phyloP scores from a whole-genome alignment of 30 jellyfish, hydroid and myxozoan genomes.

The Sanderia malayensis region DNA sequence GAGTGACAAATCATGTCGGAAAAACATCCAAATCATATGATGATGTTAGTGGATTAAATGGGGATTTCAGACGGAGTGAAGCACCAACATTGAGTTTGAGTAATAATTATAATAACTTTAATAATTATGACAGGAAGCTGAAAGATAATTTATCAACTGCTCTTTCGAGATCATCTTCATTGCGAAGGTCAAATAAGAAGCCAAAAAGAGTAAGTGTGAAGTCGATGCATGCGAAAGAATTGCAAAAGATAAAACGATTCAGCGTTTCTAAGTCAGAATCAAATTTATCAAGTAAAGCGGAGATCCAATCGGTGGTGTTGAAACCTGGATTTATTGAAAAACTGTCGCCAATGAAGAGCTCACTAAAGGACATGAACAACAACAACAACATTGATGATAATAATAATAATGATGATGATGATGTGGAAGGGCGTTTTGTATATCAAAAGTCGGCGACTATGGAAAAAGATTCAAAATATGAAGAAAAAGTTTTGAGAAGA shows the following conservation, averaged over 20 bases:
- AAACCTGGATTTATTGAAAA: conserved; percentile 45
- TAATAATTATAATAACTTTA: background rate
- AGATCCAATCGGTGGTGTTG: conserved; percentile 39
- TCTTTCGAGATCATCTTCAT: conserved; percentile 10
- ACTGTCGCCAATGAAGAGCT: conserved; percentile 22
- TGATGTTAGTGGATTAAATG: background rate
- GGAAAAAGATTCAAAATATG: background rate
- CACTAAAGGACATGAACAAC: background rate
- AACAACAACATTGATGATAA: background rate
- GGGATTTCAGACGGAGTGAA: no score
- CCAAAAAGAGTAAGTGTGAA: conserved; percentile 31
- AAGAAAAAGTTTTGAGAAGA: conserved; percentile 17
- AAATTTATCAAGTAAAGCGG: conserved; percentile 11
- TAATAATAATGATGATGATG: background rate
- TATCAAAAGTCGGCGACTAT: background rate
- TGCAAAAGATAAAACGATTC: conserved; percentile 8
- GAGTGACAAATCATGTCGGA: background rate
- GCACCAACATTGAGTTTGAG: no score
- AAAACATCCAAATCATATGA: background rate
- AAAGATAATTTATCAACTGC: background rate
- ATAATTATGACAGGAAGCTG: conserved; percentile 4
- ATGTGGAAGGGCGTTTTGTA: no score
- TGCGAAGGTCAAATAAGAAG: conserved; percentile 16
- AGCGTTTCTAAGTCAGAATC: conserved; percentile 20
- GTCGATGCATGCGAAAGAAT: conserved; percentile 36